These are phyloP conservation scores for Helogale parvula DNA, from an alignment of 2,113 vertebrate species.

Conservation along the genomic window DNA sequence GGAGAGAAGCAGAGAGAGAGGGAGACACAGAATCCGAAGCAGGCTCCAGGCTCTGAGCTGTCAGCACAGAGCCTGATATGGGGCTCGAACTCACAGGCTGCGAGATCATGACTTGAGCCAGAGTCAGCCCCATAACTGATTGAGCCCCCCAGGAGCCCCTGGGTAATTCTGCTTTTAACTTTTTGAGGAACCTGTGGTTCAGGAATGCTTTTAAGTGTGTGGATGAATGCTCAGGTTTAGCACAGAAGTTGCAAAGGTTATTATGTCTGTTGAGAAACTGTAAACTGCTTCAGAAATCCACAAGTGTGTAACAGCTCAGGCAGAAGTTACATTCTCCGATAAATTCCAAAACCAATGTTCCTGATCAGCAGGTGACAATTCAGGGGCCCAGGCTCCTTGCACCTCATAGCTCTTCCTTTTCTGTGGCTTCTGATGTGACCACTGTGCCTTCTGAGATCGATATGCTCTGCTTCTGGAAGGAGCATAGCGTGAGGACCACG, in stretches of 20 bases:
- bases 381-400: not conserved
- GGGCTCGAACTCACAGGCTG: no score
- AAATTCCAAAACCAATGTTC: not conserved
- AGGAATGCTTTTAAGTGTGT: not conserved
- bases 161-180: not conserved
- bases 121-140: no score
- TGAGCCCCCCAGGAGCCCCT: no score
- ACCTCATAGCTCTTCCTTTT: not conserved
- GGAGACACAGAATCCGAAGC: no score
- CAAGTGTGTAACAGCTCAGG: not conserved
- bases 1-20: no score
- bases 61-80: no score
- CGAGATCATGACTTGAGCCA: no score
- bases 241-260: not conserved
- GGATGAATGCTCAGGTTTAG: not conserved
- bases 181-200: not conserved
- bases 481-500: not conserved
- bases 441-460: not conserved
- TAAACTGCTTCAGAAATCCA: not conserved
- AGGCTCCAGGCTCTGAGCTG: no score
- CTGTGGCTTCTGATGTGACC: not conserved
- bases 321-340: not conserved
- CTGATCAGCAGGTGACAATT: not conserved
- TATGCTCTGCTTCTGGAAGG: not conserved
- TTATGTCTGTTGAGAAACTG: not conserved